phyloP scores from a whole-genome alignment of 2,113 vertebrate species.

The Girardinichthys multiradiatus region DNA sequence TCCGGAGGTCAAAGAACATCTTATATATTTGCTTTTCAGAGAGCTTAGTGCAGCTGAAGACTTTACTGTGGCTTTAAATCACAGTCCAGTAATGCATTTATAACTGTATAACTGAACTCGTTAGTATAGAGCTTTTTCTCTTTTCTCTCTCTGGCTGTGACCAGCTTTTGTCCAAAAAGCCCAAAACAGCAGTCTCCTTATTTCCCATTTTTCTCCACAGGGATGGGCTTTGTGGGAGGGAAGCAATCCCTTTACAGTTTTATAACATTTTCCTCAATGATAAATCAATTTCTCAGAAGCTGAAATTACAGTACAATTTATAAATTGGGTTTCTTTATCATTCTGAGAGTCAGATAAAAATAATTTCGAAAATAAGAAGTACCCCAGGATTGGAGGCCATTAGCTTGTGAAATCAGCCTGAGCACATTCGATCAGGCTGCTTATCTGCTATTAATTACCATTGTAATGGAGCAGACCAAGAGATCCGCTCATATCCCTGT shows the following conservation, averaged over 20 bases:
- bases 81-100: too few relatives aligned
- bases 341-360: constrained; percentile 32
- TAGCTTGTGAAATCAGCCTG: constrained; percentile 43
- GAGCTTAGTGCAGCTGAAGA: too few relatives aligned
- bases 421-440: constrained; percentile 37
- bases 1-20: too few relatives aligned
- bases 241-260: constrained; percentile 19
- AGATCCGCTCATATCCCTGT: constrained; percentile 5
- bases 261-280: constrained; percentile 29
- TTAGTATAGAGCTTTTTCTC: too few relatives aligned
- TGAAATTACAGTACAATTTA: constrained; percentile 28
- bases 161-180: too few relatives aligned
- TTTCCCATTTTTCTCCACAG: too few relatives aligned
- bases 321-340: constrained; percentile 41
- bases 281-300: constrained; percentile 44
- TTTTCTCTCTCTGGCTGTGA: too few relatives aligned
- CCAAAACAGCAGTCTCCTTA: too few relatives aligned
- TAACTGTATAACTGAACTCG: too few relatives aligned
- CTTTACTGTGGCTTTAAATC: too few relatives aligned
- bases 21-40: too few relatives aligned
- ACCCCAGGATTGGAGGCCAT: constrained; percentile 33
- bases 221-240: too few relatives aligned
- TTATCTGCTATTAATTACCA: constrained; percentile 67
- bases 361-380: constrained; percentile 32
- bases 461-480: constrained; percentile 43